Evolutionary conservation across 1,140 invertebrate genomes (phyloP).

Genomic region (Amphibalanus amphitrite): DNA sequence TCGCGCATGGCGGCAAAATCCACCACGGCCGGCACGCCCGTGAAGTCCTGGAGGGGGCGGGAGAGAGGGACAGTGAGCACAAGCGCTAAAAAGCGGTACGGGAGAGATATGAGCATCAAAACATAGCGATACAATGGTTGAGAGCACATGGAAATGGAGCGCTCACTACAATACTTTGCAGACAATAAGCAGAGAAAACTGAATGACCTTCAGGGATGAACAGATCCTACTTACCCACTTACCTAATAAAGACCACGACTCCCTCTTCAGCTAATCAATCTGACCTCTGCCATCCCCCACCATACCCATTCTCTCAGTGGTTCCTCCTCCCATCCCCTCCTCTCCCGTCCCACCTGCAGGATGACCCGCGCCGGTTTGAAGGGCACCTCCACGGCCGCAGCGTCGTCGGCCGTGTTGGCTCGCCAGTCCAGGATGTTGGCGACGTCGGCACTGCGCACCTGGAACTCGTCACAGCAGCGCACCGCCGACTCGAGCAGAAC

Average conservation of each 20-base stretch:
- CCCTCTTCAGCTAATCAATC: too few relatives aligned
- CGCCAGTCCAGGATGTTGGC: slow-evolving; percentile 84
- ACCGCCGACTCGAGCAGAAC: slow-evolving; percentile 88
- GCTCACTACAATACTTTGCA: neutral
- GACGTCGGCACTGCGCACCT: slow-evolving; percentile 54
- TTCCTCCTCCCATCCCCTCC: too few relatives aligned
- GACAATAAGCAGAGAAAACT: slow-evolving; percentile 2
- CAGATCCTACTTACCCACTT: slow-evolving; percentile 3
- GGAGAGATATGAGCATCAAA: too few relatives aligned
- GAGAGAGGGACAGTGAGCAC: slow-evolving; percentile 7
- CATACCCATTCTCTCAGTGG: too few relatives aligned
- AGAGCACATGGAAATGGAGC: slow-evolving; percentile 3
- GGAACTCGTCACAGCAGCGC: slow-evolving; percentile 90
- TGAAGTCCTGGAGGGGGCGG: slow-evolving; percentile 50
- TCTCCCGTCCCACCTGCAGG: slow-evolving; percentile 45
- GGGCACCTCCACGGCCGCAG: slow-evolving; percentile 70
- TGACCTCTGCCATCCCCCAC: too few relatives aligned
- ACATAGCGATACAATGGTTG: neutral
- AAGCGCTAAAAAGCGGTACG: neutral
- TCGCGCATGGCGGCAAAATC: slow-evolving; percentile 98
- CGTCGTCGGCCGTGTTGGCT: slow-evolving; percentile 37
- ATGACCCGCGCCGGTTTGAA: slow-evolving; percentile 93
- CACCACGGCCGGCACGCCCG: slow-evolving; percentile 94
- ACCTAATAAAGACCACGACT: too few relatives aligned
- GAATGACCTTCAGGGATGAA: neutral